Base-by-base conservation (phyloP, 2,113 vertebrate genomes). In the Antechinus stuartii region DNA sequence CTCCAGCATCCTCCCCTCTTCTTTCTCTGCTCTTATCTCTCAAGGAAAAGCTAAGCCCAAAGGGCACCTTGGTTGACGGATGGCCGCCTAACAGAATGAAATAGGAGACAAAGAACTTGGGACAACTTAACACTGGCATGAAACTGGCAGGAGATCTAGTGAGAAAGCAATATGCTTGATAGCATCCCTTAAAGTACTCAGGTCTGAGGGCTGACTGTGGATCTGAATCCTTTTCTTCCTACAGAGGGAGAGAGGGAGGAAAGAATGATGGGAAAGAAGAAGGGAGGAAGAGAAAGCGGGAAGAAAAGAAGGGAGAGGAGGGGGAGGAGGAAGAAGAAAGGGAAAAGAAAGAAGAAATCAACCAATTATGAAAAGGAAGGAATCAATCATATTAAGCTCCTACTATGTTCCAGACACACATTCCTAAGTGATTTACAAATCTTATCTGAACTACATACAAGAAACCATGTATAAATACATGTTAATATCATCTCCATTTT, bases 71-170 rank as follows among this genome's bases (percentile, higher is more conserved):
- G 96, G 47, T 91, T 94, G 91, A 0, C 25, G 93, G 95, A 96
- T 92, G 94, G 91, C 76, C 90, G 96, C 92, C 97, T 92, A 52
- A 95, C 47, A 8, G 94, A 89, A 89, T 95, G 97, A 98, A 98
- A 98, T 53, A 96, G 92, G 96, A 98, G 96, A 95, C 91, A 61
- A 55, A 68, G 96, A 94, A 96, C 94, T 96, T 96, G 91, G 96
- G 91, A 96, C 96, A 97, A 97, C 94, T 96, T 93, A 96, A 96
- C 92, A 97, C 96, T 94, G 91, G 96, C 35, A n/a, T n/a, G 25
- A 89, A 35, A 4, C 61, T 14, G 42, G 91, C 93, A 96, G 91
- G 54, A 76, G 93, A n/a, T 56, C 91, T 22, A n/a, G 93, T 90
- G 92, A 97, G 54, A 92, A 97, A 96, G 57, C 93, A 57, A 90